phyloP scores from a whole-genome alignment of 2,113 vertebrate genomes.

The Aegithalos caudatus region DNA sequence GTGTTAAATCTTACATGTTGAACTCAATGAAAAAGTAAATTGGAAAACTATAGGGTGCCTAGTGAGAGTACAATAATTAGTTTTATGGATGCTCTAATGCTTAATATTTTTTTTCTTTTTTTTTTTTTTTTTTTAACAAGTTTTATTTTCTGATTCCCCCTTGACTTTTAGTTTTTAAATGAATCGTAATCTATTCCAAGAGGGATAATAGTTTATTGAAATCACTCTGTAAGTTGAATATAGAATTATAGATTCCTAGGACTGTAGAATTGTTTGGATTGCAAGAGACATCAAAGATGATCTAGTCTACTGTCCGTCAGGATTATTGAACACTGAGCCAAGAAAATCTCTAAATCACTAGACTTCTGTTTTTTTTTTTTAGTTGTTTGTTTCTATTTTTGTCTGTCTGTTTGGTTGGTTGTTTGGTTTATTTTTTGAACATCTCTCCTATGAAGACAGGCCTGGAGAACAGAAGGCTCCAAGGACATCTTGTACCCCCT shows the following conservation, averaged over 20 bases:
- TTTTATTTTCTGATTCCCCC: neutral
- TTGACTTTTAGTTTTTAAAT: constrained; percentile 30
- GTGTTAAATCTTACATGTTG: constrained; percentile 28
- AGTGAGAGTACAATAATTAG: constrained; percentile 30
- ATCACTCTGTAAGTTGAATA: neutral
- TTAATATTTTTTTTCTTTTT: neutral
- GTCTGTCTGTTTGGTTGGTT: neutral
- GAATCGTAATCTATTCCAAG: constrained; percentile 2
- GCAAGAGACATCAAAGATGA: neutral
- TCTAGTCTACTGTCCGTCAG: neutral
- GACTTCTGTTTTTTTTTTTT: neutral
- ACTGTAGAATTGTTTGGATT: neutral
- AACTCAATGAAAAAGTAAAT: constrained; percentile 56
- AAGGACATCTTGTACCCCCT: neutral
- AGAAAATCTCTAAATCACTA: neutral
- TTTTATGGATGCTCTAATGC: no score
- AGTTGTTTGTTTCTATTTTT: neutral
- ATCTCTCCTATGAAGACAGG: neutral
- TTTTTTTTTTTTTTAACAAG: no score
- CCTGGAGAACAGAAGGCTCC: neutral
- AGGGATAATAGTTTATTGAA: constrained; percentile 25
- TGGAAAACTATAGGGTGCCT: constrained; percentile 57
- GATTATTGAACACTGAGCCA: neutral
- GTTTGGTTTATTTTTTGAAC: neutral
- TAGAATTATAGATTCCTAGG: neutral